Evolutionary conservation across 1,140 invertebrate species (phyloP), one percentile per base, ranked within the genome.

Genomic region (Meteorus sp.): DNA sequence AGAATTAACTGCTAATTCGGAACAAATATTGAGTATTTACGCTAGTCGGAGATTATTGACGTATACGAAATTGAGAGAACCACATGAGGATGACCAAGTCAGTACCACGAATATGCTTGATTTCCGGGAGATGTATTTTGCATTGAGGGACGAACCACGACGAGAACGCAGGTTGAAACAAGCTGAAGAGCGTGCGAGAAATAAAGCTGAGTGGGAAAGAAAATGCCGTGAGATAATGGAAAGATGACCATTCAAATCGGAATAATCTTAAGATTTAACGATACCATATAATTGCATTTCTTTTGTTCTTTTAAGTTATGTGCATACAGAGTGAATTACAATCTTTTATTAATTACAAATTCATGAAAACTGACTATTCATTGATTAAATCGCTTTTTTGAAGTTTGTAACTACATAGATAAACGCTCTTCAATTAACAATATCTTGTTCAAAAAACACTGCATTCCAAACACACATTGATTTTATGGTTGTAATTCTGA

Each of bases 1-100:
- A 48, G 65, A 81, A 65, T 74, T 97, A 20, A 75, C 91, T 41
- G 85, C 85, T 22, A 96, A 95, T 80, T 91, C 89, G 13, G 94
- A 97, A 79, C 95, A 98, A 78, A 78, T 87, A 6, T 73, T 97
- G 20, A 89, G 86, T 7, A 87, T 85, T 67, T 82, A 88, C 60
- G 89, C 93, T 0, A 89, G 92, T 13, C 80, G 95, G 39, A 78
- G 93, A 55, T 81, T 98, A 20, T 84, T 97, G 13, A 95, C 93
- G 1, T 94, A 92, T 78, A 85, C 90, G 77, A 97, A 96, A 82
- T 77, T 85, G n/a, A 74, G 73, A 11, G 85, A 90, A 60, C 75
- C 83, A 2, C n/a, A 74, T 65, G 52, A 65, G 29, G 58, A 63
- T 0, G 76, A 79, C 52, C 63, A 70, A 9, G 71, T 69, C 5